phyloP scores from a whole-genome alignment of 1,140 invertebrate genomes.

The Latrodectus geometricus region DNA sequence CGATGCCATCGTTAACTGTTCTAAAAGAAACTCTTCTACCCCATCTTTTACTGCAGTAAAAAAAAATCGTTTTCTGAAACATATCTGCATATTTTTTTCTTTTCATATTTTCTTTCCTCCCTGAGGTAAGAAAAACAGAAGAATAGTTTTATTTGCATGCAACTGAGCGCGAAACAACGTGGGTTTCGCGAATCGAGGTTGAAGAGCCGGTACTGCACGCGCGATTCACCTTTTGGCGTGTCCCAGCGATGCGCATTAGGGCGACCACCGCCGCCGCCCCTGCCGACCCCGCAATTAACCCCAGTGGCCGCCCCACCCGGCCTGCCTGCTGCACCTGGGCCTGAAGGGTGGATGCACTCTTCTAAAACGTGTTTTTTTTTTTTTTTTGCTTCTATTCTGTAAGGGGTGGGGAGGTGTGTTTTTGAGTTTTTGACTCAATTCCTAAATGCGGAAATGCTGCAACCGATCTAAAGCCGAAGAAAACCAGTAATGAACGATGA shows the following conservation, averaged over 20 bases:
- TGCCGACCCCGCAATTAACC: slow-evolving; percentile 50
- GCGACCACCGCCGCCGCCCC: slow-evolving; percentile 40
- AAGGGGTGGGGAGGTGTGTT: slow-evolving; percentile 6
- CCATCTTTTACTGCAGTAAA: too few species aligned
- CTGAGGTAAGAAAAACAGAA: not conserved
- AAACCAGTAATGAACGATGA: not conserved
- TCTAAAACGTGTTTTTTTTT: not conserved
- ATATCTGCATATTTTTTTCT: too few species aligned
- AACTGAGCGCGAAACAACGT: slow-evolving; percentile 15
- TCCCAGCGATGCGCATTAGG: slow-evolving; percentile 28
- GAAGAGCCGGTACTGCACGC: slow-evolving; percentile 43
- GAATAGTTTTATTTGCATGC: slow-evolving; percentile 31
- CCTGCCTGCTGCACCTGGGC: slow-evolving; percentile 22
- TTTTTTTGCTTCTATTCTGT: not conserved
- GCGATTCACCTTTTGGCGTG: slow-evolving; percentile 41
- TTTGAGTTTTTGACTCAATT: slow-evolving; percentile 1
- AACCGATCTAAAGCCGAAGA: not conserved
- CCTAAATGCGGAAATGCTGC: slow-evolving; percentile 24
- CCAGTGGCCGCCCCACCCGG: slow-evolving; percentile 3
- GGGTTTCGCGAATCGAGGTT: slow-evolving; percentile 19
- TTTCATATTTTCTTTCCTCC: not conserved
- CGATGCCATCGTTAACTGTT: not conserved
- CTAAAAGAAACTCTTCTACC: not conserved
- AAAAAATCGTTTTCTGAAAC: too few species aligned
- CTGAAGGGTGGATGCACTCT: slow-evolving; percentile 27